These are phyloP conservation scores for Podarcis cretensis DNA, from an alignment of 2,113 vertebrate genomes.

Conservation along the genomic window DNA sequence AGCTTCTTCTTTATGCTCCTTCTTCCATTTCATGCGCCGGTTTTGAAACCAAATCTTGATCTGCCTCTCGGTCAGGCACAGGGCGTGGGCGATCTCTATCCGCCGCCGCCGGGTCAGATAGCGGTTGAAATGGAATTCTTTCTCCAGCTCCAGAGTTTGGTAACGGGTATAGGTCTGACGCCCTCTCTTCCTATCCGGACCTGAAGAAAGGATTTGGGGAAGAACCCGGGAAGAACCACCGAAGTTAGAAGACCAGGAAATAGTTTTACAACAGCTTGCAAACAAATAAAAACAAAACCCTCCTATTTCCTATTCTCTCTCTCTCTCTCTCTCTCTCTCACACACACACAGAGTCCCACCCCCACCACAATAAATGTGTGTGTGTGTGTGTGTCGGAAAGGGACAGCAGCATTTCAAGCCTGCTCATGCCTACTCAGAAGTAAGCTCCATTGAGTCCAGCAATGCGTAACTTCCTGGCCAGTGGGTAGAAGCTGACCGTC, in stretches of 20 bases:
- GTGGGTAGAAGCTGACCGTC: not conserved
- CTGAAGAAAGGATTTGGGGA: slow-evolving; percentile 63
- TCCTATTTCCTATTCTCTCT: not conserved
- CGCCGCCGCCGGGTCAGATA: slow-evolving; percentile 89
- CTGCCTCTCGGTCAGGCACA: slow-evolving; percentile 90
- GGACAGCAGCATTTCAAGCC: not conserved
- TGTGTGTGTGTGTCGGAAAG: not conserved
- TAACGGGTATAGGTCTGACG: slow-evolving; percentile 92
- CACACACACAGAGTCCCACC: not conserved
- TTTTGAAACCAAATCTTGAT: slow-evolving; percentile 97
- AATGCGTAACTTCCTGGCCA: not conserved
- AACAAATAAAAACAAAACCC: not conserved
- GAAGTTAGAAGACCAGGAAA: slow-evolving; percentile 36
- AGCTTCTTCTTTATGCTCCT: slow-evolving; percentile 84
- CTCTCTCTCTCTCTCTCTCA: no score
- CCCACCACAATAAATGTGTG: not conserved
- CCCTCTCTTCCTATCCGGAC: slow-evolving; percentile 87
- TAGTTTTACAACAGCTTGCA: not conserved
- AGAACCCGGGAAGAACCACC: not conserved
- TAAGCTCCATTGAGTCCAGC: not conserved
- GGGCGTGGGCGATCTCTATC: slow-evolving; percentile 87
- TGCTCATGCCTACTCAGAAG: not conserved
- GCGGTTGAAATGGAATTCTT: slow-evolving; percentile 93
- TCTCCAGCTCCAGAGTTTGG: slow-evolving; percentile 93
- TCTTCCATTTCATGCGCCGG: slow-evolving; percentile 95